These are phyloP conservation scores for Andinoacara biseriatus DNA, from an alignment of 2,113 vertebrate species.

Conservation along the genomic window DNA sequence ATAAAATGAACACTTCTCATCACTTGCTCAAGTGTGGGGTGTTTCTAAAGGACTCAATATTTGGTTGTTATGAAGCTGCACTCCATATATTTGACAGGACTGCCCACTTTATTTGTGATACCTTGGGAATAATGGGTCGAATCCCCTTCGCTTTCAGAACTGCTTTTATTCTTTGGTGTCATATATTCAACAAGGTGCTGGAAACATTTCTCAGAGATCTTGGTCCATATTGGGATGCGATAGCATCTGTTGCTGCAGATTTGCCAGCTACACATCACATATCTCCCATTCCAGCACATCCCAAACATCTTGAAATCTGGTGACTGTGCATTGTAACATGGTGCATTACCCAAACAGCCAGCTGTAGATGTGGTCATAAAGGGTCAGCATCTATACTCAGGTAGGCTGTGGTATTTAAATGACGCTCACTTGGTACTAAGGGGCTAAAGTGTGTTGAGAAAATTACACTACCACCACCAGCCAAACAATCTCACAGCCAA, in stretches of 20 bases:
- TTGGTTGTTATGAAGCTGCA: slow-evolving; percentile 19
- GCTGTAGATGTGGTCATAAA: not conserved
- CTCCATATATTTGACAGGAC: not conserved
- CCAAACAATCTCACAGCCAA: not conserved
- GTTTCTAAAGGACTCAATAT: slow-evolving; percentile 12
- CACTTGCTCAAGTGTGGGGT: slow-evolving; percentile 2
- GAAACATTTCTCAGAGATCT: not conserved
- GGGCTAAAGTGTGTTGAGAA: not conserved
- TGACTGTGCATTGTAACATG: not conserved
- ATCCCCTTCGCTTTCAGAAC: not conserved
- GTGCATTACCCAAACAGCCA: not conserved
- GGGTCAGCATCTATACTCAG: not conserved
- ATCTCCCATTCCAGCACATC: not conserved
- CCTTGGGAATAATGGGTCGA: not conserved
- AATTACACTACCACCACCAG: not conserved
- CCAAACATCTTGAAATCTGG: not conserved
- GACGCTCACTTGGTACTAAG: not conserved
- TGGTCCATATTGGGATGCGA: not conserved
- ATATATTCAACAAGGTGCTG: not conserved
- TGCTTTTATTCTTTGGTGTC: not conserved
- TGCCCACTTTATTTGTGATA: not conserved
- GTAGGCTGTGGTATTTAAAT: not conserved
- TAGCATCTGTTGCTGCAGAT: not conserved
- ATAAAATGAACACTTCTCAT: slow-evolving; percentile 36
- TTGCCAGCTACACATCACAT: not conserved